Base-by-base conservation (phyloP, 1,140 invertebrate species). In the Ectropis grisescens region DNA sequence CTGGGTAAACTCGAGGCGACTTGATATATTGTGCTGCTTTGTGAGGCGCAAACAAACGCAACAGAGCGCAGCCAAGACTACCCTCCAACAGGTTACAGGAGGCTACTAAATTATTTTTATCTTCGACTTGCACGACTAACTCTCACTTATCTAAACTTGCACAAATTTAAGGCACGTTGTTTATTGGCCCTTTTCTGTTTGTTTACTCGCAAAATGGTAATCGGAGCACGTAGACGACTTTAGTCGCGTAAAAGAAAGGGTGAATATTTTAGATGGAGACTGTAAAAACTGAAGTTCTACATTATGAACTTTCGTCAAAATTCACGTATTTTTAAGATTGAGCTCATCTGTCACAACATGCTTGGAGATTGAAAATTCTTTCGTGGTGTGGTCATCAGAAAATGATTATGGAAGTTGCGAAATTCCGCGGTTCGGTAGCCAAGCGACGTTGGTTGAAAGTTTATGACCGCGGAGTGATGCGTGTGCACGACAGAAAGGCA, bases 11-110 rank as follows among this genome's bases (percentile, higher is more conserved):
- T 59, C 51, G 49, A 64, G 70, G 62, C 74, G 66, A 65, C 57
- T 72, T 75, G 67, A 79, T 79, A 76, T 72, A 76, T 74, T 67
- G 57, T 50, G 45, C 58, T 67, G 62, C 67, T 70, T 74, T 74
- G 61, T 65, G 51, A 56, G 47, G 52, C 49, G 69, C 58, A 72
- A 75, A 74, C 69, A 74, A 46, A 56, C 53, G 53, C 57, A 44
- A 47, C 37, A 48, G 41, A 47, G 29, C 37, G 37, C 41, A 19
- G 32, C 26, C 7, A 41, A 47, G 65, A 74, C n/a, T 71, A 74
- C 62, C 52, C 42, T 44, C 43, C 46, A 52, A 47, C 50, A 38
- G 49, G n/a, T n/a, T n/a, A n/a, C 40, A 58, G 41, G 48, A 47
- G 46, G 37, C 47, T 45, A 62, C 59, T 72, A 76, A 72, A 76